Conservation (phyloP, 2,888 invertebrate genomes). For the Torymus tubicola region DNA sequence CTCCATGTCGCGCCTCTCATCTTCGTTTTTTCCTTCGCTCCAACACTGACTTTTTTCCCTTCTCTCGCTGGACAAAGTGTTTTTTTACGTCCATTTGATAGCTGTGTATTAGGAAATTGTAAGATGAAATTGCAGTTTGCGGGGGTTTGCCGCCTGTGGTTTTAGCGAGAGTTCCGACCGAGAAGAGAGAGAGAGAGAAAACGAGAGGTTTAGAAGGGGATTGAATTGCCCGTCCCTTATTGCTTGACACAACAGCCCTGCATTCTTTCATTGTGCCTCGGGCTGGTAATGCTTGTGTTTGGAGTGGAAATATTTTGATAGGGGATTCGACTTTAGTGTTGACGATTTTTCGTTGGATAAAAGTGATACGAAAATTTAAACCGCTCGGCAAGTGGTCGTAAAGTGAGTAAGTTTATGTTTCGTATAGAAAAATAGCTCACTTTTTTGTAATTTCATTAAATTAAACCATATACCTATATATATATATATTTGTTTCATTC, state of each 20-base stretch:
- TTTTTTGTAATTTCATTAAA: no score
- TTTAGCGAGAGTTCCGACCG: neutral
- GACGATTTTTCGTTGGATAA: no score
- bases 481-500: no score
- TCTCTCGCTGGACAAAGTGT: neutral
- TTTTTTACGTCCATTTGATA: conserved; percentile 12
- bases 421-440: no score
- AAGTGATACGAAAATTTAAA: no score
- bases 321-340: no score
- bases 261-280: neutral
- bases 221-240: conserved; percentile 15
- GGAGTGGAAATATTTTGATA: no score
- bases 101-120: conserved; percentile 34
- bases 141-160: neutral
- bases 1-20: neutral
- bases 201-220: neutral
- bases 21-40: conserved; percentile 9
- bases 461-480: no score
- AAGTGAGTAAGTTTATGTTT: no score
- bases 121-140: conserved; percentile 26
- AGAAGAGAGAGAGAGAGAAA: neutral
- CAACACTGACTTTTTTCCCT: neutral
- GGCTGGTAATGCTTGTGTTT: no score
- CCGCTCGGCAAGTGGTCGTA: no score
- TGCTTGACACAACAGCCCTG: neutral